Percentiles rank a stretch among this genome's conserved stretches.
Conservation (phyloP, 2,888 invertebrate species). For the Gibbula magus region DNA sequence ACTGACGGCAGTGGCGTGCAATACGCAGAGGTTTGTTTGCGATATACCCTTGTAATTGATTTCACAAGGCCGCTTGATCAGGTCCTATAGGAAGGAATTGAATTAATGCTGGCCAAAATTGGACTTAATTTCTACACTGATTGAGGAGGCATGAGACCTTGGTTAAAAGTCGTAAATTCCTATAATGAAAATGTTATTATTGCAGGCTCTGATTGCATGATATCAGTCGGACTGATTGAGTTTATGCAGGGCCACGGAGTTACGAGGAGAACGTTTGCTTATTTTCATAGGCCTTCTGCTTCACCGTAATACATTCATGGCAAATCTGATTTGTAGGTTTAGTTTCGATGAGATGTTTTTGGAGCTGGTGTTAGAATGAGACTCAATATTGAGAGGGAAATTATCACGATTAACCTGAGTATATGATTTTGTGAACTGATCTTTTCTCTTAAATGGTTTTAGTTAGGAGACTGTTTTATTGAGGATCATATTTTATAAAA, state of each 20-base stretch:
- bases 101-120: slow-evolving; percentile 17
- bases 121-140: background rate
- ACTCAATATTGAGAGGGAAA: too few relatives aligned
- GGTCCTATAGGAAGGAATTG: background rate
- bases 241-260: background rate
- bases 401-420: too few relatives aligned
- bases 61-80: background rate
- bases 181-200: slow-evolving; percentile 3
- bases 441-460: too few relatives aligned
- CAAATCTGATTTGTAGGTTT: too few relatives aligned
- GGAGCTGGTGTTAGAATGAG: too few relatives aligned
- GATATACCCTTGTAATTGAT: slow-evolving; percentile 15
- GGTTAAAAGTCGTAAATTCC: background rate
- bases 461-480: too few relatives aligned
- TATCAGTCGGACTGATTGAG: background rate
- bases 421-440: too few relatives aligned
- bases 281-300: too few relatives aligned
- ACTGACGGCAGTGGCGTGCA: background rate
- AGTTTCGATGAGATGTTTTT: too few relatives aligned
- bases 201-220: background rate
- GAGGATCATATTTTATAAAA: too few relatives aligned
- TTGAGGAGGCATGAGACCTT: background rate
- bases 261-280: background rate
- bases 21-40: slow-evolving; percentile 8
- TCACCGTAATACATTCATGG: too few relatives aligned